Evolutionary conservation across 1,140 invertebrate genomes (phyloP).

Genomic region (Branchinecta lindahli): DNA sequence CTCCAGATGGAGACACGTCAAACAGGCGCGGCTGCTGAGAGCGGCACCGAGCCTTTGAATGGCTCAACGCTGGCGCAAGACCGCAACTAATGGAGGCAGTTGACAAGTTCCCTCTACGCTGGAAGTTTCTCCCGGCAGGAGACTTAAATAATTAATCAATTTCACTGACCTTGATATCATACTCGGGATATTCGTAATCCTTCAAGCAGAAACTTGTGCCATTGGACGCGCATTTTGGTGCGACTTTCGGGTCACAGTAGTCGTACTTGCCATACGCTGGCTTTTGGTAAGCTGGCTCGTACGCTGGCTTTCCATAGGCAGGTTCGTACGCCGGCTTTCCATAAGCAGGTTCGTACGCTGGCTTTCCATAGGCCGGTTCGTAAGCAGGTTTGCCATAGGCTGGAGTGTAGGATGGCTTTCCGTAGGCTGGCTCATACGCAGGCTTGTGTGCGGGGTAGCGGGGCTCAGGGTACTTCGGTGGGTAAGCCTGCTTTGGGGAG

Average conservation of each 20-base stretch:
- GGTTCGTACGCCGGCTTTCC: not conserved
- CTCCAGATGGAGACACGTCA: too few relatives aligned
- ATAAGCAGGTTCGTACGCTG: constrained; percentile 6
- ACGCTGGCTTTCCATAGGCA: constrained; percentile 9
- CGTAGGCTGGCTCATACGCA: not conserved
- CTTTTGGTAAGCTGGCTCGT: not conserved
- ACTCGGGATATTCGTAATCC: constrained; percentile 24
- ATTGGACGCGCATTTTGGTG: constrained; percentile 23
- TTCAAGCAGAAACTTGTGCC: constrained; percentile 21
- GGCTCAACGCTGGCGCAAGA: too few relatives aligned
- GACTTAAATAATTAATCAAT: too few relatives aligned
- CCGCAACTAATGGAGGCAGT: too few relatives aligned
- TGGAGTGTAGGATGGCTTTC: constrained; percentile 10
- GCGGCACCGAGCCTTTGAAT: too few relatives aligned
- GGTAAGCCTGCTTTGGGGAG: constrained; percentile 20
- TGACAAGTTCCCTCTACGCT: too few relatives aligned
- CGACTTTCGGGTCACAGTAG: constrained; percentile 24
- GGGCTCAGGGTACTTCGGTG: constrained; percentile 18
- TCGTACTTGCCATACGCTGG: constrained; percentile 15
- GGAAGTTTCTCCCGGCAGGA: too few relatives aligned
- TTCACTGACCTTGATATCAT: constrained; percentile 23
- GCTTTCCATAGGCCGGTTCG: constrained; percentile 13
- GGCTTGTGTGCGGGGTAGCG: constrained; percentile 18
- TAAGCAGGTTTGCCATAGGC: constrained; percentile 12
- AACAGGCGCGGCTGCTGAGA: too few relatives aligned